Percentiles rank a stretch among this genome's conserved stretches.
Conservation (phyloP, 2,888 invertebrate species). For the Strigamia transsilvanica region DNA sequence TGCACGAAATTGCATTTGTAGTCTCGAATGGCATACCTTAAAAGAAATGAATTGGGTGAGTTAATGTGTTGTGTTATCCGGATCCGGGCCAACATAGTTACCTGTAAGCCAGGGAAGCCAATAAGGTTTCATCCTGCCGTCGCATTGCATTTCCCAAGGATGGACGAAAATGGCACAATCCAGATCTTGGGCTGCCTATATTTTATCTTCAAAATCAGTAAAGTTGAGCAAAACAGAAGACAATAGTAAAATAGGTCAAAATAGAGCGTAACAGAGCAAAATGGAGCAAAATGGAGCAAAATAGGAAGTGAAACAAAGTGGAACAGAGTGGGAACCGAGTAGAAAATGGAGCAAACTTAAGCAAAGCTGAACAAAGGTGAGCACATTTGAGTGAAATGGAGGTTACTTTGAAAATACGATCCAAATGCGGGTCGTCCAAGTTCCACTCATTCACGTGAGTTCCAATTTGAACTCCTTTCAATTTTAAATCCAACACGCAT, state of each 20-base stretch:
- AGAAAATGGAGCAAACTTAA: too few species aligned
- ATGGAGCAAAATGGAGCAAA: too few species aligned
- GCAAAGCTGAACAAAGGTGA: too few species aligned
- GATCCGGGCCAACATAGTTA: too few species aligned
- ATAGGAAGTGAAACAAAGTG: too few species aligned
- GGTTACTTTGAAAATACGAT: slow-evolving; percentile 67
- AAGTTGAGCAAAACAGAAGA: too few species aligned
- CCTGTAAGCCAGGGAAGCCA: slow-evolving; percentile 71
- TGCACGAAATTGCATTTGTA: slow-evolving; percentile 67
- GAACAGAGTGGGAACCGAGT: too few species aligned
- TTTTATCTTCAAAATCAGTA: neutral
- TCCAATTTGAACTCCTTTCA: slow-evolving; percentile 69
- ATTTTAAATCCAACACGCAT: slow-evolving; percentile 64
- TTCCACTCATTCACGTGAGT: slow-evolving; percentile 70
- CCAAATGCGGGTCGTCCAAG: slow-evolving; percentile 66
- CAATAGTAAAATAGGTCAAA: too few species aligned
- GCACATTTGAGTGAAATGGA: neutral
- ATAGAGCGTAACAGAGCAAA: too few species aligned
- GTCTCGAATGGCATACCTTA: slow-evolving; percentile 70
- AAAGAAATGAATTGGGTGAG: slow-evolving; percentile 51
- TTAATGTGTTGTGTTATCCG: too few species aligned
- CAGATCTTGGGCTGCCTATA: slow-evolving; percentile 67
- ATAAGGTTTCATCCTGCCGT: slow-evolving; percentile 67
- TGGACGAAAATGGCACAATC: slow-evolving; percentile 68
- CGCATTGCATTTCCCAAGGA: slow-evolving; percentile 70